Evolutionary conservation across 2,888 invertebrate species (phyloP).

Genomic region (Eilema depressum): DNA sequence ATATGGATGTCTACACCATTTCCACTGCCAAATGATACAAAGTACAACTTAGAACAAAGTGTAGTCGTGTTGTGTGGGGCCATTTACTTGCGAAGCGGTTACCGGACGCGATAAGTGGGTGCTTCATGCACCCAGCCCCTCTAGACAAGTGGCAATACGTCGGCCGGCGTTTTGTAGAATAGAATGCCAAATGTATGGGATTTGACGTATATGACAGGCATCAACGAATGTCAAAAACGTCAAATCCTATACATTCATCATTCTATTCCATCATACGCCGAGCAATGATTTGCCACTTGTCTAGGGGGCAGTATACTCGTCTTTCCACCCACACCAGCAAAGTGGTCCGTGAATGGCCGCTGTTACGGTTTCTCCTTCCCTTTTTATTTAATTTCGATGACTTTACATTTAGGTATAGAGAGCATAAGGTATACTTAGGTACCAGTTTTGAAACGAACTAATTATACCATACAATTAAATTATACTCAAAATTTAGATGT

Average conservation of each 20-base stretch:
- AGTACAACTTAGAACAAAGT: constrained; percentile 75
- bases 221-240: too few species aligned
- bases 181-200: too few species aligned
- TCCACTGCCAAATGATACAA: constrained; percentile 80
- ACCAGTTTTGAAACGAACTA: constrained; percentile 28
- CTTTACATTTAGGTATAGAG: constrained; percentile 49
- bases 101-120: background rate
- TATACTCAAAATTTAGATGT: constrained; percentile 43
- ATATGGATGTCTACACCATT: constrained; percentile 58
- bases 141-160: too few species aligned
- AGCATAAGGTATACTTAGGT: constrained; percentile 34
- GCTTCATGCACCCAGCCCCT: background rate
- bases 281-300: too few species aligned
- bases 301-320: too few species aligned
- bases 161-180: too few species aligned
- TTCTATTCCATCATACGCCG: too few species aligned
- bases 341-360: constrained; percentile 9
- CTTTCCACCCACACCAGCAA: background rate
- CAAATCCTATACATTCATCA: too few species aligned
- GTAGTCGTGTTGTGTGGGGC: constrained; percentile 51
- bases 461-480: constrained; percentile 21
- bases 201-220: too few species aligned
- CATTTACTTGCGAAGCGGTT: constrained; percentile 15
- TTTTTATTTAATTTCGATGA: constrained; percentile 55
- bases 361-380: constrained; percentile 55